Evolutionary conservation across 2,888 invertebrate species (phyloP).

Genomic region (Dorcus hopei): DNA sequence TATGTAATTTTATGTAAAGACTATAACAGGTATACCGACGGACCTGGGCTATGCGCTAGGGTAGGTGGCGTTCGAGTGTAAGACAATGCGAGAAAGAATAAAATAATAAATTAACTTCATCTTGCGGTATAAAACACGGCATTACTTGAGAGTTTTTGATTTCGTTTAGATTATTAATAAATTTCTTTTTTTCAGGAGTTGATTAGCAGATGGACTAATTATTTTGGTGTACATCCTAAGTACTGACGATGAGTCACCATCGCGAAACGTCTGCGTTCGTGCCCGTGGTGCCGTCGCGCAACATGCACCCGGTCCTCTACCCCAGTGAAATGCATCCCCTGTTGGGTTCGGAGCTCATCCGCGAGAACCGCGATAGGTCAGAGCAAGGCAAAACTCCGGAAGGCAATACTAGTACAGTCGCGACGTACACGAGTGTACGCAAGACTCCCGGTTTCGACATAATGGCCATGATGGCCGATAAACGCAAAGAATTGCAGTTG

Average conservation of each 20-base stretch:
- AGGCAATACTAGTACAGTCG: constrained; percentile 2
- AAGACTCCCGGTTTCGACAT: constrained; percentile 67
- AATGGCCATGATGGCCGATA: constrained; percentile 89
- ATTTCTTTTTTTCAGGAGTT: neutral
- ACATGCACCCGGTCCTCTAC: constrained; percentile 69
- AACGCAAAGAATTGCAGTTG: constrained; percentile 76
- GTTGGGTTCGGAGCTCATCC: constrained; percentile 55
- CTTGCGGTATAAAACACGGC: too few relatives aligned
- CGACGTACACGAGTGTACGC: constrained; percentile 17
- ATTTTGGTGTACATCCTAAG: neutral
- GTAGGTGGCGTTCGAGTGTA: too few relatives aligned
- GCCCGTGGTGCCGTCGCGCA: constrained; percentile 79
- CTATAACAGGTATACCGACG: too few relatives aligned
- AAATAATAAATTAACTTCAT: too few relatives aligned
- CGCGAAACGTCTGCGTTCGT: constrained; percentile 84
- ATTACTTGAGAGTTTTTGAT: too few relatives aligned
- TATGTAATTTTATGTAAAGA: too few relatives aligned
- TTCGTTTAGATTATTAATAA: too few relatives aligned
- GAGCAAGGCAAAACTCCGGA: constrained; percentile 15
- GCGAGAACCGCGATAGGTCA: constrained; percentile 49
- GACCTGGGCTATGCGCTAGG: too few relatives aligned
- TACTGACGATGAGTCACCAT: constrained; percentile 48
- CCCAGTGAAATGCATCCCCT: constrained; percentile 70
- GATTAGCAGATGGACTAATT: neutral
- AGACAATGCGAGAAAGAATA: too few relatives aligned